phyloP scores from a whole-genome alignment of 1,140 invertebrate species.

The Arion vulgaris region DNA sequence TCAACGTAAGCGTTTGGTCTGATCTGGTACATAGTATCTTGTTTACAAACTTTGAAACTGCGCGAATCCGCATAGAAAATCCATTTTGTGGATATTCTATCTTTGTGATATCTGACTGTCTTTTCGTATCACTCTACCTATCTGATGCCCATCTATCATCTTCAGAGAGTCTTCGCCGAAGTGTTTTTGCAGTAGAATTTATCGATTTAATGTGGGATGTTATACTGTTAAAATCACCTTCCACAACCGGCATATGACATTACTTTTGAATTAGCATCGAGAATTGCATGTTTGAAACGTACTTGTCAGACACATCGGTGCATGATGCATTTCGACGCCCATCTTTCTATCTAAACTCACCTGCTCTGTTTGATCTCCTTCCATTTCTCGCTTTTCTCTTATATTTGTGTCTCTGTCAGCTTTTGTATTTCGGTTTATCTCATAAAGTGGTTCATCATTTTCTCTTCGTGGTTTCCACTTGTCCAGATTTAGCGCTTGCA shows the following conservation, averaged over 20 bases:
- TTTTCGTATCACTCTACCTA: background rate
- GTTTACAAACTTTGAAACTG: background rate
- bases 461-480: background rate
- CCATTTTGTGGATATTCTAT: background rate
- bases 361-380: background rate
- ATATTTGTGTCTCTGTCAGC: background rate
- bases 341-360: background rate
- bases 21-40: background rate
- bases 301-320: background rate
- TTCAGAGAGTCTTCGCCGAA: background rate
- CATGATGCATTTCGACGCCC: background rate
- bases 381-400: background rate
- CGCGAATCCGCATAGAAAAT: background rate
- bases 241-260: too few relatives aligned
- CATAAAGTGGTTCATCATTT: background rate
- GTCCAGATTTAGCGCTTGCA: background rate
- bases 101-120: background rate
- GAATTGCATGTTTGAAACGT: too few relatives aligned
- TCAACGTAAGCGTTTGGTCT: constrained; percentile 13
- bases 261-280: too few relatives aligned
- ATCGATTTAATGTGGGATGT: too few relatives aligned
- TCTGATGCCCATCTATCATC: background rate
- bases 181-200: too few relatives aligned
- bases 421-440: background rate
- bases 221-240: too few relatives aligned